phyloP scores from a whole-genome alignment of 2,888 invertebrate species.

The Agriotes lineatus region DNA sequence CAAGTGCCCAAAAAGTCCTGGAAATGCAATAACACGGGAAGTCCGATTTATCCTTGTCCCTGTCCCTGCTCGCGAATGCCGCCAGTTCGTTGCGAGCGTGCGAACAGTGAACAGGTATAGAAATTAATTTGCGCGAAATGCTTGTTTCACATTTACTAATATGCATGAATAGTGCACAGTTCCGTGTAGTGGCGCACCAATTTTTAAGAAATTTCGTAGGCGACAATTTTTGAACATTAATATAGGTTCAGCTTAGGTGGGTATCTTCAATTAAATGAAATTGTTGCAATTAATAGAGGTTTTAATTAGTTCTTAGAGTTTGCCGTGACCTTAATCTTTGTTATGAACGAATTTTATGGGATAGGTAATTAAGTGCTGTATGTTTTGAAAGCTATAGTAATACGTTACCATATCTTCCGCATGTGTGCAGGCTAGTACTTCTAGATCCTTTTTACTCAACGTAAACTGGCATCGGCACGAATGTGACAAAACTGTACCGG shows the following conservation, averaged over 20 bases:
- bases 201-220: conserved; percentile 11
- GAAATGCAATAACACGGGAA: conserved; percentile 13
- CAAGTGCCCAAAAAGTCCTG: conserved; percentile 21
- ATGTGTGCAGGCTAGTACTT: too few relatives aligned
- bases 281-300: background rate
- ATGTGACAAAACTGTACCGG: too few relatives aligned
- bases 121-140: conserved; percentile 10
- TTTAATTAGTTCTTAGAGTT: background rate
- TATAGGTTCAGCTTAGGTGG: conserved; percentile 16
- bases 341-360: background rate
- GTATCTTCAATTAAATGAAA: background rate
- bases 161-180: conserved; percentile 6
- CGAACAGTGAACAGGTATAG: conserved; percentile 3
- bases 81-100: background rate
- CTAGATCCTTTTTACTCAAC: too few relatives aligned
- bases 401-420: too few relatives aligned
- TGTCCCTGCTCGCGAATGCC: background rate
- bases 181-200: conserved; percentile 1
- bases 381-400: too few relatives aligned
- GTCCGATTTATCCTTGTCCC: background rate
- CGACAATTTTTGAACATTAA: conserved; percentile 11
- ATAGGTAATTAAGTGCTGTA: conserved; percentile 3
- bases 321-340: background rate
- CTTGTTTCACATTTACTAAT: conserved; percentile 19
- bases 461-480: too few relatives aligned